Base-by-base conservation (phyloP, 2,888 invertebrate species). In the Zygogramma bicolorata region DNA sequence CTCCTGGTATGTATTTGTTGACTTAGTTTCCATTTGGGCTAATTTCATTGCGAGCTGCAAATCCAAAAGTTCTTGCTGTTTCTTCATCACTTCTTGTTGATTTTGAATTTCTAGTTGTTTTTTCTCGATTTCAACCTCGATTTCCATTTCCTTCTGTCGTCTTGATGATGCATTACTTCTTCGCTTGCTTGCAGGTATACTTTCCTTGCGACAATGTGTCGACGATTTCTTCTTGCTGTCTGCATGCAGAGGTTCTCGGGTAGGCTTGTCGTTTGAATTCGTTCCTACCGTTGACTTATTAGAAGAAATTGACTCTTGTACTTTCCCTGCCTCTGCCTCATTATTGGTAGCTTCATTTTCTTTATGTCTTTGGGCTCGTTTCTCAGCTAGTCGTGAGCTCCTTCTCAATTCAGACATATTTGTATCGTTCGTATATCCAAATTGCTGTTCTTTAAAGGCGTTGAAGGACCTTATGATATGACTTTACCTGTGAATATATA, bases 391-490 rank as follows among this genome's bases (percentile, higher is more conserved):
- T 57, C 57, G n/a, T n/a, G n/a, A n/a, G n/a, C n/a, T n/a, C n/a
- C n/a, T n/a, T n/a, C n/a, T n/a, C n/a, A n/a, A n/a, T 25, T 57
- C n/a, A 31, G 31, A 7, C 31, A 31, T n/a, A 57, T 6, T 57
- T 8, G 5, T 25, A n/a, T 25, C 25, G 27, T 57, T 25, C 10
- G 57, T 57, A 15, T 46, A 6, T 25, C 57, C 25, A 57, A 2
- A 57, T n/a, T 57, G n/a, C 29, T 25, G 57, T 22, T 25, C 25
- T 27, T 25, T 10, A 22, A 25, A 27, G n/a, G 22, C 22, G 27
- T 25, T 25, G 57, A 57, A 57, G 57, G 57, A 57, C 57, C 25
- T n/a, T n/a, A n/a, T n/a, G n/a, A n/a, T n/a, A n/a, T n/a, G n/a
- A n/a, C n/a, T n/a, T n/a, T n/a, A n/a, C n/a, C n/a, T n/a, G n/a